These are phyloP conservation scores for Chironomus striatipennis DNA, from an alignment of 1,140 invertebrate genomes.

Conservation along the genomic window DNA sequence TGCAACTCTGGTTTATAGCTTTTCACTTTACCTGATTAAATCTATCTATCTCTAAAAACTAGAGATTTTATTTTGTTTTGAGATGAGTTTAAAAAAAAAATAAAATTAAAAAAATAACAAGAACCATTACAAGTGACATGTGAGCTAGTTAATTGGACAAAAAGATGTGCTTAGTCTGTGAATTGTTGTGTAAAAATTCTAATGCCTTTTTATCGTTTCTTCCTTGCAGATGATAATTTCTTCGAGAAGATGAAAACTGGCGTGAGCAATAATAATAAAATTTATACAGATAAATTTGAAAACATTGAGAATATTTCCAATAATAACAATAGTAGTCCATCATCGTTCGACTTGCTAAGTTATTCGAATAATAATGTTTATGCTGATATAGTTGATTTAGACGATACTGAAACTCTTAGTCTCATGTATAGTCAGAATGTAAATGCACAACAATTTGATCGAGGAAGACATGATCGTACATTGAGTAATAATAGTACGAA, in stretches of 20 bases:
- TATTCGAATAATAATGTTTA: constrained; percentile 21
- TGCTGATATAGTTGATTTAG: constrained; percentile 12
- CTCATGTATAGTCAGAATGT: constrained; percentile 21
- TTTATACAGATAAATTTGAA: constrained; percentile 15
- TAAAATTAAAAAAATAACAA: no score
- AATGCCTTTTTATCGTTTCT: background rate
- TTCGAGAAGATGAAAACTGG: constrained; percentile 14
- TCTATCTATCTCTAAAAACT: no score
- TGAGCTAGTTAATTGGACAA: no score
- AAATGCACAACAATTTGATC: constrained; percentile 12
- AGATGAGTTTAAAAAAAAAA: no score
- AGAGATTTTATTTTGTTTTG: no score
- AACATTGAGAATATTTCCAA: constrained; percentile 21
- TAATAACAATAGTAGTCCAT: background rate
- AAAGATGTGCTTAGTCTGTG: no score
- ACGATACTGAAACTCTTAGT: constrained; percentile 5
- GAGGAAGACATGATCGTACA: background rate
- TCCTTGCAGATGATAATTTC: constrained; percentile 17
- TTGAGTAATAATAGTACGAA: background rate
- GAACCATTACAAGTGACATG: no score
- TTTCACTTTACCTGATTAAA: no score
- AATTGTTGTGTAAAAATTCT: background rate
- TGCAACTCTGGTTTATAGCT: no score
- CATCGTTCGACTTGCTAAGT: constrained; percentile 12
- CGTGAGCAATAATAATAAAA: constrained; percentile 18